A percentile compares a stretch with the other conserved stretches of the same genome.
Evolutionary conservation across 2,113 vertebrate genomes (phyloP).

Genomic region (Myrmophylax atrothorax): DNA sequence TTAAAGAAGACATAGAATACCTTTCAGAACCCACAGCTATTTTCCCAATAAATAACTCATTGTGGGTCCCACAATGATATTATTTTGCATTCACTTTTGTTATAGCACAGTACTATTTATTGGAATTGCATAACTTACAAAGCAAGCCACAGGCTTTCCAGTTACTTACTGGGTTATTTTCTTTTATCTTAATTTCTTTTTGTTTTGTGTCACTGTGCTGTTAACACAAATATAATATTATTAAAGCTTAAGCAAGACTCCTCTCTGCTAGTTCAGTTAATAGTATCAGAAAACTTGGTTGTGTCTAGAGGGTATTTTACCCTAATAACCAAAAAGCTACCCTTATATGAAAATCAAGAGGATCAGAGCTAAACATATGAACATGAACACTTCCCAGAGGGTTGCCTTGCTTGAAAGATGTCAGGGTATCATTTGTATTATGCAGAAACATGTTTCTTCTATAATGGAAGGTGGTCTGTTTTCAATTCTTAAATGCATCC

Average conservation of each 20-base stretch:
- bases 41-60: not conserved
- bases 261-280: not conserved
- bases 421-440: not conserved
- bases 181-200: not conserved
- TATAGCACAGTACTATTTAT: not conserved
- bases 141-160: not conserved
- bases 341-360: not conserved
- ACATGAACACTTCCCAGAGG: not conserved
- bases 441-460: conserved; percentile 24
- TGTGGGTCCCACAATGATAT: not conserved
- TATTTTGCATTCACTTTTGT: not conserved
- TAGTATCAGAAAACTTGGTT: not conserved
- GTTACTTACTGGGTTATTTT: not conserved
- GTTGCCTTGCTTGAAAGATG: not conserved
- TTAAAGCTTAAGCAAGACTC: not conserved
- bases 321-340: conserved; percentile 18
- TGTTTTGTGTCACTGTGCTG: not conserved
- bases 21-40: not conserved
- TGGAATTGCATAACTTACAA: not conserved
- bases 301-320: not conserved
- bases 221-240: not conserved
- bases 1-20: not conserved
- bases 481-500: not conserved
- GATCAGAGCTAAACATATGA: not conserved
- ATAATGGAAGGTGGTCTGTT: conserved; percentile 1